Evolutionary conservation across 2,797 vertebrate genomes (phyloP), one percentile per base, ranked within the genome.

Genomic region (Pelochelys cantorii): DNA sequence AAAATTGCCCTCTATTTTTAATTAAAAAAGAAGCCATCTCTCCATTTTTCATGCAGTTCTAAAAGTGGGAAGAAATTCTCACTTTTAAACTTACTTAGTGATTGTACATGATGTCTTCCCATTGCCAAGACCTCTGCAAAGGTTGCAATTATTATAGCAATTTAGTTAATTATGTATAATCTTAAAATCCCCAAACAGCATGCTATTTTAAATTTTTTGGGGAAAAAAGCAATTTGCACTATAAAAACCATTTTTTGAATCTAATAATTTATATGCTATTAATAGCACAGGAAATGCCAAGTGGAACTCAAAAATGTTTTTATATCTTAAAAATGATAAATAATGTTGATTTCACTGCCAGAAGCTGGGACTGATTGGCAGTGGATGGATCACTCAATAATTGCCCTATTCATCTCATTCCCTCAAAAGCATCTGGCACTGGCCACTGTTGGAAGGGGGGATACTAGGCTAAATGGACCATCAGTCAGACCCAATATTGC

Each of bases 101-200:
- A 10, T 81, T 94, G 96, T 93, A 92, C 18, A 87, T 53, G 0
- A 0, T 23, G 79, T 60, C 85, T 79, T 85, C n/a, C 27, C 54
- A 88, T 0, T 59, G 82, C 62, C 81, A 91, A 93, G 90, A 86
- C 37, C 42, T 65, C 74, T 54, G 83, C 60, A 92, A 92, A 95
- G 94, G 9, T 22, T 68, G 56, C 59, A 34, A 83, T 87, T 94
- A 83, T 90, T 86, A 85, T 68, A 95, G 93, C 78, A 83, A 96
- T 92, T 94, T 77, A 84, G 85, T 86, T 92, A 94, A 92, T 95
- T 95, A 90, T 82, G 78, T 87, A 79, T 81, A 85, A 95, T 86
- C 65, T 86, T 82, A 62, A 55, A 92, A 92, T 23, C 90, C 78
- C 82, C 77, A 93, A 94, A 89, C 52, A 91, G 12, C 42, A 2